Base-by-base conservation (phyloP, 2,888 invertebrate species). In the Physocephala rufipes region DNA sequence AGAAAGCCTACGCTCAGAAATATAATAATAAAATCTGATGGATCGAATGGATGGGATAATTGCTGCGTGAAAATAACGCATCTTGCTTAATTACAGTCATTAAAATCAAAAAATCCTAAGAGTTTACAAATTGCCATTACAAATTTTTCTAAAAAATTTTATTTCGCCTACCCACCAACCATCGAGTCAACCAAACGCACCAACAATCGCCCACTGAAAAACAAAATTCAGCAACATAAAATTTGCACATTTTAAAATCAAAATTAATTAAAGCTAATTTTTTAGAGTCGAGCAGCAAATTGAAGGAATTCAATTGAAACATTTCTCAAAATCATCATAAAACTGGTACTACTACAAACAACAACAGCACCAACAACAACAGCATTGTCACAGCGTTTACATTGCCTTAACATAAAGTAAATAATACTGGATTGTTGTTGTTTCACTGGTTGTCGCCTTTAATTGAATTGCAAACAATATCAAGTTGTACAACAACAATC, bases 221-320 rank as follows among this genome's bases (percentile, higher is more conserved):
- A 36, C 36, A 36, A 36, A 36, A n/a, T n/a, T n/a, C n/a, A 26
- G 19, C 24, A 47, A 16, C 16, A 47, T 28, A 64, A 55, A 66
- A 21, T 24, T 19, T 12, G 43, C 43, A 24, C 13, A 19, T 55
- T 67, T 67, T 67, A 24, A 43, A 55, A 67, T 47, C 67, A 67
- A 67, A 67, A 67, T 67, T 67, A 59, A 67, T 67, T 67, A 59
- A 67, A 67, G 49, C 67, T 67, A 67, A 67, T 67, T 67, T 67
- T 24, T 58, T 30, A 47, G 59, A 43, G 59, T 43, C 47, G 67
- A 43, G 47, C 67, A 67, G 59, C 67, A 58, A 67, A 67, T 67
- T 67, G 59, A 28, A 67, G 12, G 45, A 67, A 67, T 67, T 21
- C 67, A 59, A 47, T 67, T 67, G 67, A 59, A 67, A 59, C 67